Percentiles rank a stretch among this genome's conserved stretches.
phyloP scores from a whole-genome alignment of 1,140 invertebrate species.

The Lysiphlebus fabarum region DNA sequence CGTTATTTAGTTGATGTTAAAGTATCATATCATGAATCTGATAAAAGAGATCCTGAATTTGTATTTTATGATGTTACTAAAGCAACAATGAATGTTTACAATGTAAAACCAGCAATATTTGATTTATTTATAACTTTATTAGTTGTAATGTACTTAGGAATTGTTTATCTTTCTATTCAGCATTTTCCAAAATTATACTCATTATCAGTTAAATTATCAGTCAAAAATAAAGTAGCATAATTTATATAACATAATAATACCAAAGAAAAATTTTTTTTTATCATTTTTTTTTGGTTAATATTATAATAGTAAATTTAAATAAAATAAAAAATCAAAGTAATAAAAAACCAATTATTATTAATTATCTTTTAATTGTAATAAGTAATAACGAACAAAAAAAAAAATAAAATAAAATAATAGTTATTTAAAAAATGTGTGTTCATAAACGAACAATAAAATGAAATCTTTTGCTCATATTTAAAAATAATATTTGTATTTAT shows the following conservation, averaged over 20 bases:
- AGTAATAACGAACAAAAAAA: background rate
- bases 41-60: constrained; percentile 89
- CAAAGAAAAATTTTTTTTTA: constrained; percentile 3
- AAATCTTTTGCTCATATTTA: too few relatives aligned
- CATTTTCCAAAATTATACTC: constrained; percentile 60
- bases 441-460: too few relatives aligned
- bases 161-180: constrained; percentile 80
- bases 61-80: constrained; percentile 82
- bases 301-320: background rate
- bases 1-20: constrained; percentile 77
- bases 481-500: too few relatives aligned
- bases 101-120: constrained; percentile 96
- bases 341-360: constrained; percentile 5
- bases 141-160: constrained; percentile 77
- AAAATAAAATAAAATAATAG: background rate
- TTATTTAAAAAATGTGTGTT: too few relatives aligned
- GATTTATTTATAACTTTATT: constrained; percentile 88
- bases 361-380: background rate
- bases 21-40: constrained; percentile 65
- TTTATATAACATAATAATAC: constrained; percentile 14
- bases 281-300: background rate
- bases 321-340: constrained; percentile 17
- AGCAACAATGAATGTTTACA: constrained; percentile 82
- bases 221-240: constrained; percentile 47
- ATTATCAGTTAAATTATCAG: constrained; percentile 42